Evolutionary conservation across 1,140 invertebrate genomes (phyloP).

Genomic region (Anagrus nilaparvatae): DNA sequence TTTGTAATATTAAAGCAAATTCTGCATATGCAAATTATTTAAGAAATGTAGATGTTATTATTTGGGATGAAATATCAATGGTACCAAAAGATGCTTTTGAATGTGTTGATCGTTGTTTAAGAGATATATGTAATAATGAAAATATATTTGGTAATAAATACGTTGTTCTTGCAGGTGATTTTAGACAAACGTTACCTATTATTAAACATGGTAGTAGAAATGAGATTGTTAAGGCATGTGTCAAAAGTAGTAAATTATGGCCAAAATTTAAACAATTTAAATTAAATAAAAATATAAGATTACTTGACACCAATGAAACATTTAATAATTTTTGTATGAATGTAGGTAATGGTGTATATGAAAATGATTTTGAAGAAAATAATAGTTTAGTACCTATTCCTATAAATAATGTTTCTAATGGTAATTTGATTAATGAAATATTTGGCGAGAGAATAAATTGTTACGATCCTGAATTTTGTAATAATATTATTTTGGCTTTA

Average conservation of each 20-base stretch:
- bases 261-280: neutral
- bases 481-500: too few species aligned
- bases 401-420: too few species aligned
- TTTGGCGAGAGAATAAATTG: too few species aligned
- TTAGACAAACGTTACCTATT: neutral
- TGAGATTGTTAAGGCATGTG: neutral
- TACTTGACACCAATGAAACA: too few species aligned
- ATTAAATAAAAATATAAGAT: too few species aligned
- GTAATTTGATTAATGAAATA: too few species aligned
- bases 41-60: neutral
- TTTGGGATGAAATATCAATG: neutral
- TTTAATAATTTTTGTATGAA: too few species aligned
- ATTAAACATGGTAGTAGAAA: conserved; percentile 3
- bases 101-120: neutral
- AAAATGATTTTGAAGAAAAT: neutral
- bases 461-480: too few species aligned
- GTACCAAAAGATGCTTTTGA: conserved; percentile 2
- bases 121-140: neutral
- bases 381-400: neutral
- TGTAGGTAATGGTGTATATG: neutral
- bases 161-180: neutral
- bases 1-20: neutral
- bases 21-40: neutral
- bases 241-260: conserved; percentile 4
- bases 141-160: neutral